Conservation (phyloP, 1,140 invertebrate genomes). For the Conopomorpha cramerella region DNA sequence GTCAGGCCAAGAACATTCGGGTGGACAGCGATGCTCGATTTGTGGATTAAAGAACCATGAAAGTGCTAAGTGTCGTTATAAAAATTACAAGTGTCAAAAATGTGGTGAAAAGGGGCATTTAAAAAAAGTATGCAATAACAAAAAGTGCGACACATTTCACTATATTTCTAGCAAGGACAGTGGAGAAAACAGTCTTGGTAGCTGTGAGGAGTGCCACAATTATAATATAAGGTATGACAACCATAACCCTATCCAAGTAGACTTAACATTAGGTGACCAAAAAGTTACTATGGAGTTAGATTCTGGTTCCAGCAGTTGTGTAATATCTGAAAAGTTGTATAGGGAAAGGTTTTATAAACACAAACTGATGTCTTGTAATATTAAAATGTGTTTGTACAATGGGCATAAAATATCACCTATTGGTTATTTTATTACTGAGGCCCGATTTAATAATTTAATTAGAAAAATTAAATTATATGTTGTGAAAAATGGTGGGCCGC, state of each 20-base stretch:
- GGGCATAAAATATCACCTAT: background rate
- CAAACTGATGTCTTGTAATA: background rate
- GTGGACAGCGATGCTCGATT: background rate
- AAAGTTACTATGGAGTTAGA: background rate
- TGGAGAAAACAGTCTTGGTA: too few species aligned
- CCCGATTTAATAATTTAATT: background rate
- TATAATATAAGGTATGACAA: background rate
- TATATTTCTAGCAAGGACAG: background rate
- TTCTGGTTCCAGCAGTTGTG: background rate
- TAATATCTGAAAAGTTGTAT: background rate
- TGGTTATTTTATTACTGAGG: background rate
- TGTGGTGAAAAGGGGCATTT: conserved; percentile 3
- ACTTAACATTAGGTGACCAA: background rate
- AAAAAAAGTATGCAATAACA: conserved; percentile 4
- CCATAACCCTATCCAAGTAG: background rate
- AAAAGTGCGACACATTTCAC: background rate
- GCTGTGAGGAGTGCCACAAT: background rate
- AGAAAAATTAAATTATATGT: background rate
- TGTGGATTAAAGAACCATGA: conserved; percentile 3
- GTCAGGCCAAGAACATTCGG: background rate
- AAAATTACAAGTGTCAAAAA: background rate
- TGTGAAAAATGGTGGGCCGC: background rate
- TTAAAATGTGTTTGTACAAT: background rate
- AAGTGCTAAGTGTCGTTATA: background rate
- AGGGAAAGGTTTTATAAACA: background rate